Evolutionary conservation across 2,797 vertebrate genomes (phyloP).

Genomic region (Brachyalestes nurse): DNA sequence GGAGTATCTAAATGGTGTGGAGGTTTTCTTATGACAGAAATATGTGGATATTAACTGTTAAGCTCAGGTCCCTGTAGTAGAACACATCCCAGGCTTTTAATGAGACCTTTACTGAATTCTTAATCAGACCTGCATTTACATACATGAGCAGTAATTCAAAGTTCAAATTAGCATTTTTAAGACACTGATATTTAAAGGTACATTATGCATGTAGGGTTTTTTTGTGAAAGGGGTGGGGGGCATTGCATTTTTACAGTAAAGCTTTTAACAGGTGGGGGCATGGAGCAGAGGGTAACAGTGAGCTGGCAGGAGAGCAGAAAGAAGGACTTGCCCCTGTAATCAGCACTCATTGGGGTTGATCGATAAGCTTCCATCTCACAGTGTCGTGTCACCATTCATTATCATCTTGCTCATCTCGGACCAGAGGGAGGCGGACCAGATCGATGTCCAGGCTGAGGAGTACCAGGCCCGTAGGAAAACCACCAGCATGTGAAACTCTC

Average conservation of each 20-base stretch:
- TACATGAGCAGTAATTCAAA: conserved; percentile 10
- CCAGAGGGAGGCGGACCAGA: conserved; percentile 23
- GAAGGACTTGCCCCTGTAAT: conserved; percentile 50
- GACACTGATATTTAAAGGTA: not conserved
- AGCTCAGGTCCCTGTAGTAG: not conserved
- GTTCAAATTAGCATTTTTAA: conserved; percentile 16
- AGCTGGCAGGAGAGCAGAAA: conserved; percentile 11
- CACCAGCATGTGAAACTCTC: conserved; percentile 11
- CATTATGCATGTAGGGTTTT: conserved; percentile 1
- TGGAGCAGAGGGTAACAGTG: not conserved
- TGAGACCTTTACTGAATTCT: conserved; percentile 23
- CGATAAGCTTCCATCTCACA: conserved; percentile 46
- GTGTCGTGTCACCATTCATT: conserved; percentile 54
- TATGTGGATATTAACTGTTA: conserved; percentile 7
- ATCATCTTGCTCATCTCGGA: conserved; percentile 24
- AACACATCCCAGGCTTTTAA: not conserved
- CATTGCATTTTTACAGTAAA: not conserved
- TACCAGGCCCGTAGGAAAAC: conserved; percentile 16
- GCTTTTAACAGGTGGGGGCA: not conserved
- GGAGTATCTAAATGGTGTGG: not conserved
- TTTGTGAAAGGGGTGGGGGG: not conserved
- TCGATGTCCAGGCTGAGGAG: conserved; percentile 33
- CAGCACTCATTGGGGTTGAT: conserved; percentile 48
- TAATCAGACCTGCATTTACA: conserved; percentile 11
- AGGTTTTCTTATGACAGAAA: not conserved